Base-by-base conservation (phyloP, 2,888 invertebrate species). In the Slavum lentiscoides region DNA sequence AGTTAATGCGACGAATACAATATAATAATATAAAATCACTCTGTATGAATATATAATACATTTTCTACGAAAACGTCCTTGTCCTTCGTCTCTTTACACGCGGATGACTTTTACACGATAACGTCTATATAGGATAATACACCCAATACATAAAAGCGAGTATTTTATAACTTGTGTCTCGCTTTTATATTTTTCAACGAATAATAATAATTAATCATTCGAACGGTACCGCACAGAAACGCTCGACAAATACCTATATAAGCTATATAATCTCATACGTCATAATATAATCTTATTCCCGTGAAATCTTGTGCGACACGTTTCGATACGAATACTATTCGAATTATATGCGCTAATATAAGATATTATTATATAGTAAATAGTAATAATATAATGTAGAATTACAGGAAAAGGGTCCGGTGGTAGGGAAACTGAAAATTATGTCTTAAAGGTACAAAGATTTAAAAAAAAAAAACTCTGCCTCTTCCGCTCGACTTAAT, bases 1-100 rank as follows among this genome's bases (percentile, higher is more conserved):
- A 64, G 30, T 64, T 30, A 21, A 58, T 58, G 39, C 37, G 74
- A 74, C 37, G 74, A 74, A 66, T 66, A 74, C 66, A 66, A 67
- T 30, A 30, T 30, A 30, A 30, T 68, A 76, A 76, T 68, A 49
- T n/a, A n/a, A n/a, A n/a, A n/a, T 59, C 19, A 66, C n/a, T 37
- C 30, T 30, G 4, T 30, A 68, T 76, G 68, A 69, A 68, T 76
- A 68, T 30, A 30, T 30, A 30, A 76, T 75, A 58, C 19, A 43
- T 75, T 76, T 76, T 61, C 59, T 15, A 17, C 43, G 59, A 68
- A 67, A 76, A 49, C 55, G 76, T 76, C 76, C 75, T 76, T 76
- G 76, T 76, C 76, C 68, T 76, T 76, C 76, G 21, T 68, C 59
- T 68, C 39, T 30, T 68, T 30, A 49, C 30, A 30, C 30, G 30